Conservation (phyloP, 2,113 vertebrate species). For the Megaceryle torquata region DNA sequence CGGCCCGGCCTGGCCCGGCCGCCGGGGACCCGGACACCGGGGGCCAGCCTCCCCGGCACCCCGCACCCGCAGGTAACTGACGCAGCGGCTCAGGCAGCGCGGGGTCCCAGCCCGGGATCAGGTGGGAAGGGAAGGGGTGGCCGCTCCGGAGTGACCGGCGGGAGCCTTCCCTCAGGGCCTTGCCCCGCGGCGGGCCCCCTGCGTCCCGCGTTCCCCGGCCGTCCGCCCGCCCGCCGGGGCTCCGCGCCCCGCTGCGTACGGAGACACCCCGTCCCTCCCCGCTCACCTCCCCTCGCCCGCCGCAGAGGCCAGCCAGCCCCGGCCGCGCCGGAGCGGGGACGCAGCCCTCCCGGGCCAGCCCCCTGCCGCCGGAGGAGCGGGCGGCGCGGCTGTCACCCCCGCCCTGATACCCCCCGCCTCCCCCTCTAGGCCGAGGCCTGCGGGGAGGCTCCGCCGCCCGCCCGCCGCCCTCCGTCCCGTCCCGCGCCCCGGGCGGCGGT, state of each 20-base stretch:
- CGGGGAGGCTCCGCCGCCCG: not conserved
- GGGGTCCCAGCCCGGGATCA: constrained; percentile 22
- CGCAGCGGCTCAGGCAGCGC: not conserved
- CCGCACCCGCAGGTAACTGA: constrained; percentile 63
- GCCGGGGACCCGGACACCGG: constrained; percentile 32
- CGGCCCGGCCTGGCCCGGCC: not conserved
- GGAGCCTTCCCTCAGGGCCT: not conserved
- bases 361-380: too few species aligned
- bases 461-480: not conserved
- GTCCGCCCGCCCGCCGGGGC: not conserved
- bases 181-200: not conserved
- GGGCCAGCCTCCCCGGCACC: not conserved
- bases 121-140: not conserved
- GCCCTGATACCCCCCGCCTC: not conserved
- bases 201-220: not conserved
- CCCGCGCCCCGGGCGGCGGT: not conserved
- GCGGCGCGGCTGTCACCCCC: not conserved
- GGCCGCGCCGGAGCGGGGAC: not conserved
- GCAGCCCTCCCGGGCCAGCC: too few species aligned
- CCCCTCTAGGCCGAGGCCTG: not conserved
- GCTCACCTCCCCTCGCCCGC: not conserved
- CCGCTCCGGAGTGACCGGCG: not conserved
- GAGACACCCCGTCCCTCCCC: not conserved
- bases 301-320: not conserved
- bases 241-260: not conserved